phyloP scores from a whole-genome alignment of 2,888 invertebrate species.

The Yponomeuta sedellus region DNA sequence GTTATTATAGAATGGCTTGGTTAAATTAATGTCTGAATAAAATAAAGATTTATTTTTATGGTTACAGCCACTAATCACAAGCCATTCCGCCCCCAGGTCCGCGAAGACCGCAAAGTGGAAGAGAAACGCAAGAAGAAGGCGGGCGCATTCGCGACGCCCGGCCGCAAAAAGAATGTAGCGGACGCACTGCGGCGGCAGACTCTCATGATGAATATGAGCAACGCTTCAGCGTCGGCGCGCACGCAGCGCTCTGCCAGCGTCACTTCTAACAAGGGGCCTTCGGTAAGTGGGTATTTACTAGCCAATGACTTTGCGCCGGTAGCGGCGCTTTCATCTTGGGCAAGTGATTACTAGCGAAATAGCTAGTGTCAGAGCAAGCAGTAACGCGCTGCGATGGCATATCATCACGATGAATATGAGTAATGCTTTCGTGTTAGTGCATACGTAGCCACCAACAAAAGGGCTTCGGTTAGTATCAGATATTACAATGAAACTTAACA shows the following conservation, averaged over 20 bases:
- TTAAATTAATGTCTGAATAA: too few relatives aligned
- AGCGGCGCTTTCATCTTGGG: too few relatives aligned
- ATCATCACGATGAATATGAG: too few relatives aligned
- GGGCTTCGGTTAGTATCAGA: too few relatives aligned
- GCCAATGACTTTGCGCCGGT: background rate
- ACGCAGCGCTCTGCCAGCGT: conserved; percentile 55
- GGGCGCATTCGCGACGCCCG: conserved; percentile 56
- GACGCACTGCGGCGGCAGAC: conserved; percentile 57
- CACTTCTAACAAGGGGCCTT: conserved; percentile 46
- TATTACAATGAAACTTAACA: too few relatives aligned
- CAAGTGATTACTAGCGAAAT: too few relatives aligned
- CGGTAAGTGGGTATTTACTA: conserved; percentile 31
- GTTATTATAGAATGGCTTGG: too few relatives aligned
- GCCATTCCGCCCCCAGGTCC: conserved; percentile 38
- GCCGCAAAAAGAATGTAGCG: conserved; percentile 37
- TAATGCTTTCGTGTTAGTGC: too few relatives aligned
- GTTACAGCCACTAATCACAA: background rate
- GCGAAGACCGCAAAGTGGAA: conserved; percentile 64
- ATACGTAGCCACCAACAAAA: too few relatives aligned
- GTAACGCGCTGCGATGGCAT: too few relatives aligned
- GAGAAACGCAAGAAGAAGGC: conserved; percentile 59
- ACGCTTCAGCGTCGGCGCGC: conserved; percentile 62
- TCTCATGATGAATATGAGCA: conserved; percentile 63
- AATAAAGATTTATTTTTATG: too few relatives aligned
- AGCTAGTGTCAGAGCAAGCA: too few relatives aligned